These are phyloP conservation scores for Otus sunia DNA, from an alignment of 2,113 vertebrate species.

Conservation along the genomic window DNA sequence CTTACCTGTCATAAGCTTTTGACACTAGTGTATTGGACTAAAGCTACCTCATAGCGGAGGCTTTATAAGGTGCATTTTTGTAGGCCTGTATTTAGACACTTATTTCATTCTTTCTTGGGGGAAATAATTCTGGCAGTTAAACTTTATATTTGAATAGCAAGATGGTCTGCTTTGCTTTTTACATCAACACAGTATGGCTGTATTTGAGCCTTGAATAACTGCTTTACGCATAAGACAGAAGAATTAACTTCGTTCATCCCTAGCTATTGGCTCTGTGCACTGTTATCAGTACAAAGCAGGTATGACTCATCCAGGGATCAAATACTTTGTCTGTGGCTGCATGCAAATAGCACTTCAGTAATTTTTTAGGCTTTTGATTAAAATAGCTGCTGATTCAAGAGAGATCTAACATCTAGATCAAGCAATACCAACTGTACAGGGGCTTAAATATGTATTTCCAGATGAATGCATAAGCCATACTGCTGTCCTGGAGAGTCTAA, in stretches of 20 bases:
- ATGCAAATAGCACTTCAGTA: constrained; percentile 27
- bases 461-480: constrained; percentile 30
- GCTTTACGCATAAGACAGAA: constrained; percentile 31
- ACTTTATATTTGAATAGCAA: neutral
- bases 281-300: constrained; percentile 38
- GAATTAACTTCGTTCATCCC: constrained; percentile 15
- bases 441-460: constrained; percentile 54
- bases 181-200: neutral
- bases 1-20: constrained; percentile 34
- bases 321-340: constrained; percentile 33
- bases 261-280: neutral
- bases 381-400: constrained; percentile 47
- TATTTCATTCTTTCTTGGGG: neutral
- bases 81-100: neutral
- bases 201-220: neutral
- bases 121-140: neutral
- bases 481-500: neutral
- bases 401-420: constrained; percentile 24
- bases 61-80: neutral
- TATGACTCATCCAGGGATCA: constrained; percentile 55
- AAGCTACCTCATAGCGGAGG: neutral
- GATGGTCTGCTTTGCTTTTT: neutral
- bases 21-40: neutral
- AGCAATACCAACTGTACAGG: constrained; percentile 12
- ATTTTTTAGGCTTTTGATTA: constrained; percentile 51